Evolutionary conservation across 2,888 invertebrate species (phyloP).

Genomic region (Hydraecia micacea): DNA sequence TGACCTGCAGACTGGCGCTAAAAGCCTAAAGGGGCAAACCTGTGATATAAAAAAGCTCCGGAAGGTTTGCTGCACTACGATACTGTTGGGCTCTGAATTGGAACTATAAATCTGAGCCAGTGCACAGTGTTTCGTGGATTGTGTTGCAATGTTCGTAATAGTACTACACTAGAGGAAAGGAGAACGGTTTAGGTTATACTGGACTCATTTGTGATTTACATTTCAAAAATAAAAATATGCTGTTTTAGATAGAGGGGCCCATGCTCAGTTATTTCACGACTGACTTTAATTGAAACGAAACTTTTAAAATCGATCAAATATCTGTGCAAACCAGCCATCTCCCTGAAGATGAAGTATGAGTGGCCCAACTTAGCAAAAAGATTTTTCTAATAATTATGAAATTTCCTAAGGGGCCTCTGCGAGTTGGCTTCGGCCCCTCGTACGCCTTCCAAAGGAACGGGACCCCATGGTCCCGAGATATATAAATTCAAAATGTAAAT

Average conservation of each 20-base stretch:
- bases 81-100: conserved; percentile 10
- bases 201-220: background rate
- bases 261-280: background rate
- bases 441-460: too few relatives aligned
- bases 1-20: conserved; percentile 28
- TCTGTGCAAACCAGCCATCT: background rate
- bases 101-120: conserved; percentile 33
- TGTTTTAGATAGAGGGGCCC: background rate
- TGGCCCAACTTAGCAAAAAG: background rate
- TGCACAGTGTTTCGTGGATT: conserved; percentile 17
- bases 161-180: background rate
- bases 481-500: too few relatives aligned
- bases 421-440: too few relatives aligned
- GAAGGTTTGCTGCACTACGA: conserved; percentile 5
- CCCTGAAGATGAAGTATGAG: background rate
- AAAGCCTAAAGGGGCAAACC: conserved; percentile 36
- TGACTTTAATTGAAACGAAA: background rate
- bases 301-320: background rate
- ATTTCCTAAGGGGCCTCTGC: too few relatives aligned
- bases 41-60: conserved; percentile 27
- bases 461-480: too few relatives aligned
- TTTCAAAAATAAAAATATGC: background rate
- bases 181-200: background rate
- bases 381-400: background rate
- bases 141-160: conserved; percentile 14